phyloP scores from a whole-genome alignment of 2,113 vertebrate genomes.

The Siniperca knerii region DNA sequence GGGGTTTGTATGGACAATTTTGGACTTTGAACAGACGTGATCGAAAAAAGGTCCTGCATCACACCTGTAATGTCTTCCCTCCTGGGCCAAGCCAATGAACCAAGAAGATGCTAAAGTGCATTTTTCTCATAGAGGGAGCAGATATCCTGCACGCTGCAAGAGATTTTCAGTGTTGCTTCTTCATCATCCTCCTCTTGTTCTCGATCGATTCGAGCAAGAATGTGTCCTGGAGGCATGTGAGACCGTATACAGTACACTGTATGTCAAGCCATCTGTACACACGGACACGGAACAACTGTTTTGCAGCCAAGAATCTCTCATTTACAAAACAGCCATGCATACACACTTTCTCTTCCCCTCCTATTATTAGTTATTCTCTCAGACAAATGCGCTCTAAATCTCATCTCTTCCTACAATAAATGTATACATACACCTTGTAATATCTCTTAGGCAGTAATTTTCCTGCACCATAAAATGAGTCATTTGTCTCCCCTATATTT shows the following conservation, averaged over 20 bases:
- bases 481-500: constrained; percentile 73
- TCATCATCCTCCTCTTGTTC: constrained; percentile 30
- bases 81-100: constrained; percentile 44
- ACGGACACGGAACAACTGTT: constrained; percentile 30
- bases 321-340: constrained; percentile 49
- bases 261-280: constrained; percentile 43
- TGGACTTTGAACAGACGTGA: neutral
- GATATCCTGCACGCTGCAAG: constrained; percentile 21
- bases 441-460: constrained; percentile 72
- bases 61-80: constrained; percentile 37
- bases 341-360: neutral
- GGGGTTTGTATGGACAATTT: neutral
- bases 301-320: constrained; percentile 22
- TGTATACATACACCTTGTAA: constrained; percentile 66
- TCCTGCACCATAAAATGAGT: constrained; percentile 67
- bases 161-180: constrained; percentile 47
- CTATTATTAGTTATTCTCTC: constrained; percentile 61
- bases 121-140: constrained; percentile 52
- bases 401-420: constrained; percentile 65
- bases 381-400: constrained; percentile 54
- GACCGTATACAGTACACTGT: constrained; percentile 15
- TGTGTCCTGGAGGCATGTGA: constrained; percentile 53
- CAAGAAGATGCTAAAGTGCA: constrained; percentile 44
- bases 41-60: constrained; percentile 26
- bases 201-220: constrained; percentile 47